Conservation (phyloP, 2,888 invertebrate species). For the Ditula angustiorana region DNA sequence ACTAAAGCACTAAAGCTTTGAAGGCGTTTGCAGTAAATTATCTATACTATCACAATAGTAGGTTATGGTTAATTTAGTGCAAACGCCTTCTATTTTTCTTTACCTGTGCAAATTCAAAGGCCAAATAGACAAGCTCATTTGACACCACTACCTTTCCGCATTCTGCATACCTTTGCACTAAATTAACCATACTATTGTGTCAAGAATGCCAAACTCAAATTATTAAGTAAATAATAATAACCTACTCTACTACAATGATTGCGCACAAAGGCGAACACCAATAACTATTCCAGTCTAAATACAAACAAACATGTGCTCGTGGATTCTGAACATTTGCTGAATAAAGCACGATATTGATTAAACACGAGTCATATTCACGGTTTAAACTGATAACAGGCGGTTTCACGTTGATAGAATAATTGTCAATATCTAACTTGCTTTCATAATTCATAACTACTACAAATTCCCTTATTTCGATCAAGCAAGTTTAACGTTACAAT, state of each 20-base stretch:
- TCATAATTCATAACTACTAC: no score
- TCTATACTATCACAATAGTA: no score
- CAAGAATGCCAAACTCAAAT: background rate
- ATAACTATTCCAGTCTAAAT: slow-evolving; percentile 8
- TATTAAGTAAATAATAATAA: background rate
- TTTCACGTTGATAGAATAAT: background rate
- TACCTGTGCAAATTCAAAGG: no score
- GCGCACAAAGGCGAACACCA: background rate
- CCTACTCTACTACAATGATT: background rate
- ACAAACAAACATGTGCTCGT: background rate
- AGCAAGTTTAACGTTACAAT: background rate
- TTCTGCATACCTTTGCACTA: no score
- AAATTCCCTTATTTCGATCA: background rate
- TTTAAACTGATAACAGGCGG: slow-evolving; percentile 11
- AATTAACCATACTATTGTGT: no score
- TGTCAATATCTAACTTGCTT: no score
- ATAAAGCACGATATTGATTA: slow-evolving; percentile 2
- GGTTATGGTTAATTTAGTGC: no score
- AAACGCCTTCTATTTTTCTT: no score
- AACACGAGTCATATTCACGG: background rate
- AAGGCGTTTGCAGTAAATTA: no score
- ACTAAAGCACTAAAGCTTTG: no score
- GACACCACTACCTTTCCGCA: no score
- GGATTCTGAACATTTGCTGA: background rate
- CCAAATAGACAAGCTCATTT: no score